Conservation (phyloP, 2,888 invertebrate genomes). For the Parapristionchus giblindavisi region DNA sequence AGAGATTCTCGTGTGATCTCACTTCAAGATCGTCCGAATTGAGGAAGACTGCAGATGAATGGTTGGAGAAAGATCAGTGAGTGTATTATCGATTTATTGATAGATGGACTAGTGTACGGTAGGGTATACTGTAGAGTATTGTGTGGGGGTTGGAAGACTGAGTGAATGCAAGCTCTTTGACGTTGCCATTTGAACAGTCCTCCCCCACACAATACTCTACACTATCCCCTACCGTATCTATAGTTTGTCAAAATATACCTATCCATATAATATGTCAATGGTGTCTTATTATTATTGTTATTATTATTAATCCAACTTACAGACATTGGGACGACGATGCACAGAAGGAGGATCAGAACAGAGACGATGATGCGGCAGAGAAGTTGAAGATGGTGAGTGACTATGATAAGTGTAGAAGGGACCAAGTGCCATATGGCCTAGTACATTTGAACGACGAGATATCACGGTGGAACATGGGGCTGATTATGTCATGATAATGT, state of each 20-base stretch:
- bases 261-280: too few relatives aligned
- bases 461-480: not conserved
- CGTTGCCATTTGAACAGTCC: too few relatives aligned
- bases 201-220: too few relatives aligned
- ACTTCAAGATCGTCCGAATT: slow-evolving; percentile 92
- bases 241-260: too few relatives aligned
- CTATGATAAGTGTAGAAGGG: slow-evolving; percentile 13
- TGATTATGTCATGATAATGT: too few relatives aligned
- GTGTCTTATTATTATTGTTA: too few relatives aligned
- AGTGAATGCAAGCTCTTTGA: too few relatives aligned
- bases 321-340: slow-evolving; percentile 88
- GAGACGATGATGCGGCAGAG: slow-evolving; percentile 78
- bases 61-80: slow-evolving; percentile 81
- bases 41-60: slow-evolving; percentile 65
- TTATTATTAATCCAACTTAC: slow-evolving; percentile 71
- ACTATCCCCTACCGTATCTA: too few relatives aligned
- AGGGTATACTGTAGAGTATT: not conserved
- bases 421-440: too few relatives aligned
- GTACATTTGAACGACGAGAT: too few relatives aligned
- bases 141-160: too few relatives aligned
- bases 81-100: slow-evolving; percentile 10
- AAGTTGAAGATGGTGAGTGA: slow-evolving; percentile 78
- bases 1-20: slow-evolving; percentile 84
- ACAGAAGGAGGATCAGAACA: slow-evolving; percentile 79
- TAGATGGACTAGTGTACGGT: slow-evolving; percentile 76